A percentile compares a stretch with the other conserved stretches of the same genome.
Evolutionary conservation across 2,113 vertebrate genomes (phyloP).

Genomic region (Clinocottus analis): DNA sequence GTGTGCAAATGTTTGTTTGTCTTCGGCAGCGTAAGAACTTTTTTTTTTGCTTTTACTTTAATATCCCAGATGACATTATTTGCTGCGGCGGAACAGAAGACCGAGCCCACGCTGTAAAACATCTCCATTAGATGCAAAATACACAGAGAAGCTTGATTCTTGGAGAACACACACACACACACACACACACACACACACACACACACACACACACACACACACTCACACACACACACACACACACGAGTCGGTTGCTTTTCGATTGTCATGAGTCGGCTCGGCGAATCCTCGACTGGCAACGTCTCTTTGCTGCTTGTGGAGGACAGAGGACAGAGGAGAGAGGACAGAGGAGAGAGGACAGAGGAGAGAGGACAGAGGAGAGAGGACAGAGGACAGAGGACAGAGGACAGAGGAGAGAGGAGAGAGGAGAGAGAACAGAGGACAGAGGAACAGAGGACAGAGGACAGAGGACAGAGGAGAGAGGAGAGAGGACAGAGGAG

Average conservation of each 20-base stretch:
- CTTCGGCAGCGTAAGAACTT: neutral
- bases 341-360: constrained; percentile 35
- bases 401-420: no score
- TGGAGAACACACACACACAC: neutral
- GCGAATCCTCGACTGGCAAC: constrained; percentile 1
- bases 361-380: no score
- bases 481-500: constrained; percentile 30
- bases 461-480: constrained; percentile 29
- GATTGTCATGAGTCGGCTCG: no score
- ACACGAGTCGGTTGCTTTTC: no score
- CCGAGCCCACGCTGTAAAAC: neutral
- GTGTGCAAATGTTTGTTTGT: neutral
- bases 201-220: no score
- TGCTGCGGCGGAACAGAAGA: neutral
- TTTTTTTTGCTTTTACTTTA: neutral
- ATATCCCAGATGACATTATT: neutral
- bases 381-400: constrained; percentile 22
- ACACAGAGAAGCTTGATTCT: neutral
- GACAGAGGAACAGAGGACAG: constrained; percentile 22
- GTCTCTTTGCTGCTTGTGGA: constrained; percentile 4
- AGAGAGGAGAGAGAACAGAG: no score
- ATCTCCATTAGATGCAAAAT: neutral
- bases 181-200: no score
- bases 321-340: constrained; percentile 31
- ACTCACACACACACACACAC: no score